Evolutionary conservation across 2,888 invertebrate species (phyloP).

Genomic region (Trimorus sp.): DNA sequence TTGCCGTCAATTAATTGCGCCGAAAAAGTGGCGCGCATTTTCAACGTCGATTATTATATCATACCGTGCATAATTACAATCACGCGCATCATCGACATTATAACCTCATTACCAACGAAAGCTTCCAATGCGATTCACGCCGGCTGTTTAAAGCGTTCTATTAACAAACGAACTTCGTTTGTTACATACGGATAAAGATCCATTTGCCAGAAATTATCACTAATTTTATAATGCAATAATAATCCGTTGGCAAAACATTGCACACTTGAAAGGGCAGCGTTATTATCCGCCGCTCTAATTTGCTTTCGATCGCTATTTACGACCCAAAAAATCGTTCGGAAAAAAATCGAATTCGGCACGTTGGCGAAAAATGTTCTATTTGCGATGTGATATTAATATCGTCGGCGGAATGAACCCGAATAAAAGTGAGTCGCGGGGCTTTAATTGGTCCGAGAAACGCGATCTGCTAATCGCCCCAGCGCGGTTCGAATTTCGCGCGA

Average conservation of each 20-base stretch:
- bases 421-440: slow-evolving; percentile 29
- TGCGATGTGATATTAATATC: slow-evolving; percentile 24
- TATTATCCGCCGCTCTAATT: neutral
- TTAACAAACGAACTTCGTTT: slow-evolving; percentile 28
- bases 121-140: neutral
- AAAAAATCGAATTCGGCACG: neutral
- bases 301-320: neutral
- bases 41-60: slow-evolving; percentile 20
- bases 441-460: slow-evolving; percentile 54
- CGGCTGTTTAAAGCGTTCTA: no score
- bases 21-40: neutral
- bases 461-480: slow-evolving; percentile 46
- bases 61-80: slow-evolving; percentile 22
- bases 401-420: slow-evolving; percentile 19
- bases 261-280: neutral
- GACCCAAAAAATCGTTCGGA: no score
- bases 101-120: slow-evolving; percentile 14
- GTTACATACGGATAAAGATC: slow-evolving; percentile 9
- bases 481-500: slow-evolving; percentile 52
- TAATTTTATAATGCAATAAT: slow-evolving; percentile 22
- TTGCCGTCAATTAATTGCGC: neutral
- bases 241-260: slow-evolving; percentile 10
- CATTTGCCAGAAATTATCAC: slow-evolving; percentile 19
- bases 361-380: slow-evolving; percentile 15
- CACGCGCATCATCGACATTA: slow-evolving; percentile 7